Conservation (phyloP, 2,888 invertebrate genomes). For the Sinopyrophorus schimmeli region DNA sequence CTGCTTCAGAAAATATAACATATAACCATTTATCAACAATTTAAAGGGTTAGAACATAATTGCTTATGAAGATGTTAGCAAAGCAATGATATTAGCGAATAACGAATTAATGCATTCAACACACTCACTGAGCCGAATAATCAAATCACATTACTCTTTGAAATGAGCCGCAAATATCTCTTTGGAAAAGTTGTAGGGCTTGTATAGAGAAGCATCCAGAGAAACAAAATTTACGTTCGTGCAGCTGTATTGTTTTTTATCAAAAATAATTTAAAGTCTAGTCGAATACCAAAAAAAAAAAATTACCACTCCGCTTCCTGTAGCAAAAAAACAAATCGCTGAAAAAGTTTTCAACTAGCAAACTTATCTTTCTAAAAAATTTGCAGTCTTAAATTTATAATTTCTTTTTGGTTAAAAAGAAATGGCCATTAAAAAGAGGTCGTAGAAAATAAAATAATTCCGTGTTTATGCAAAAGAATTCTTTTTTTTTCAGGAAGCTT, state of each 20-base stretch:
- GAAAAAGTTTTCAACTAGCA: no score
- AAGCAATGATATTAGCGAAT: slow-evolving; percentile 33
- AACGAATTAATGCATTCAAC: slow-evolving; percentile 41
- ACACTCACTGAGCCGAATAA: slow-evolving; percentile 42
- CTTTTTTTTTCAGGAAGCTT: slow-evolving; percentile 19
- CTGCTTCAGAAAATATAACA: slow-evolving; percentile 4
- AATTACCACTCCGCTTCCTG: no score
- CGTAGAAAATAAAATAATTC: neutral
- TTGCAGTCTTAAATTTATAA: no score
- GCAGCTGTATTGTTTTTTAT: no score
- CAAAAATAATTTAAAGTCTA: no score
- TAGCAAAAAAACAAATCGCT: no score
- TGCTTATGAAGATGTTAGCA: slow-evolving; percentile 34
- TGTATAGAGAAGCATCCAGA: slow-evolving; percentile 9
- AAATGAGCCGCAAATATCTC: slow-evolving; percentile 44
- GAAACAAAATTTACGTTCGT: slow-evolving; percentile 10
- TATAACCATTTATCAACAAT: slow-evolving; percentile 15
- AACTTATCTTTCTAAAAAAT: no score
- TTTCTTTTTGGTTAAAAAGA: no score
- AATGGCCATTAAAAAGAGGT: neutral
- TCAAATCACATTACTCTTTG: slow-evolving; percentile 43
- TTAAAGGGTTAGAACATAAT: slow-evolving; percentile 23
- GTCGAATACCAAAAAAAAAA: no score
- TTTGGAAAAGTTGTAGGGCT: slow-evolving; percentile 36
- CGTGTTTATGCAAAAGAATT: slow-evolving; percentile 6